These are phyloP conservation scores for Marmota monax DNA, from an alignment of 2,113 vertebrate genomes.

Conservation along the genomic window DNA sequence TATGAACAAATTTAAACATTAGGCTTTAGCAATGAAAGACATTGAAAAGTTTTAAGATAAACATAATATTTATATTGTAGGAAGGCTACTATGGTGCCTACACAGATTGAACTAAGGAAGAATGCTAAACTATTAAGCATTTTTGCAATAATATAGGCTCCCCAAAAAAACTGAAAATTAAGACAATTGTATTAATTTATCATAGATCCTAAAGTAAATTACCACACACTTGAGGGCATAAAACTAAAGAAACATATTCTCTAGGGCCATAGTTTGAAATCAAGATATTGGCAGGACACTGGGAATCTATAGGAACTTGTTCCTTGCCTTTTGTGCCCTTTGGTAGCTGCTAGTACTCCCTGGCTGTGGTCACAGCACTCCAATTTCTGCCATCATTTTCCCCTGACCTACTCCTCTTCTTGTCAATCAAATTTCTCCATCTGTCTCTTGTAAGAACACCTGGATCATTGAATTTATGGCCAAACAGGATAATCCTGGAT, in stretches of 20 bases:
- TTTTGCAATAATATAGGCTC: not conserved
- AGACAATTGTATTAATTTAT: not conserved
- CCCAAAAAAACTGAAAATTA: not conserved
- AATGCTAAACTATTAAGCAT: not conserved
- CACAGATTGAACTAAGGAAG: not conserved
- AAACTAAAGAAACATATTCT: not conserved
- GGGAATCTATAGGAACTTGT: not conserved
- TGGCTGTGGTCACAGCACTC: not conserved
- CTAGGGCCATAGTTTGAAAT: not conserved
- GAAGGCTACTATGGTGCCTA: not conserved
- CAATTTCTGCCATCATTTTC: not conserved
- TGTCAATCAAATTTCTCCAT: not conserved
- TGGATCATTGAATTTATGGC: not conserved
- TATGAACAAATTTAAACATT: not conserved
- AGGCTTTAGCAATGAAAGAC: not conserved
- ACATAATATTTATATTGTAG: not conserved
- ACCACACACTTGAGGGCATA: not conserved
- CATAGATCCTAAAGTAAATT: not conserved
- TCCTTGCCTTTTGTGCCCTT: not conserved
- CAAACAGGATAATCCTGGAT: conserved; percentile 34
- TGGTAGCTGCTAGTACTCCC: not conserved
- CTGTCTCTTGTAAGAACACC: not conserved
- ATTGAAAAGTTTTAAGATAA: conserved; percentile 10
- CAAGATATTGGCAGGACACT: not conserved
- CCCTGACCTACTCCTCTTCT: not conserved